These are phyloP conservation scores for Ricordea florida DNA, from an alignment of 92 coral and sea anemone species.

Conservation along the genomic window DNA sequence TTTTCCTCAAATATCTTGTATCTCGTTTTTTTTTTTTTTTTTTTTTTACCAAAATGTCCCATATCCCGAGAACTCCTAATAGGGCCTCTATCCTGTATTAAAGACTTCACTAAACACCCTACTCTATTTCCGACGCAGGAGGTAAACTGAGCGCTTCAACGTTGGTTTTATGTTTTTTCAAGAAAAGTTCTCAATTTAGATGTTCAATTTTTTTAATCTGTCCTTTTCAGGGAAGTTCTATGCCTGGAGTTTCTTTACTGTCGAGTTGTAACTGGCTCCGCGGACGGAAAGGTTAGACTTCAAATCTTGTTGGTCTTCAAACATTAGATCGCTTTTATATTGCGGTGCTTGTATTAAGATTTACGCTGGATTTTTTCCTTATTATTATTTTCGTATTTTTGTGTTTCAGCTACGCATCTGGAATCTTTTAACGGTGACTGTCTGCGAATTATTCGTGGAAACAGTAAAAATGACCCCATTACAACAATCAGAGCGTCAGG, in stretches of 20 bases:
- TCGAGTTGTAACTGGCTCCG: conserved; percentile 95
- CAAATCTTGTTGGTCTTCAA: background rate
- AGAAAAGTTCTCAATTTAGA: no score
- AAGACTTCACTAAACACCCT: no score
- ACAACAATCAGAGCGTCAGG: conserved; percentile 78
- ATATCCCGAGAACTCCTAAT: no score
- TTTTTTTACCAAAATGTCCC: no score
- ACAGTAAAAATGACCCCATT: conserved; percentile 92
- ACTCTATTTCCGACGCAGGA: no score
- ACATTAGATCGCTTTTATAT: background rate
- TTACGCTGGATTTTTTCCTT: background rate
- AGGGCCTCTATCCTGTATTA: no score
- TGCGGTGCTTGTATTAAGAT: background rate
- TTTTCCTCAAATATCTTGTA: no score
- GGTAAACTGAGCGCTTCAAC: no score
- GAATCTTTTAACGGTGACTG: conserved; percentile 98
- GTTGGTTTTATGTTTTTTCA: no score
- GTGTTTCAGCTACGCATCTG: conserved; percentile 82
- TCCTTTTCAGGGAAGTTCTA: conserved; percentile 75
- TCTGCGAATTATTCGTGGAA: conserved; percentile 93
- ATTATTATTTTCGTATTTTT: background rate
- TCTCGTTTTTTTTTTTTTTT: no score
- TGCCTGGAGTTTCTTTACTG: conserved; percentile 89
- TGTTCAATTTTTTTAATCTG: background rate
- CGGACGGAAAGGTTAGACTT: conserved; percentile 94